Percentiles rank a stretch among this genome's conserved stretches.
phyloP scores from a whole-genome alignment of 2,888 invertebrate species.

The Corbicula japonica region DNA sequence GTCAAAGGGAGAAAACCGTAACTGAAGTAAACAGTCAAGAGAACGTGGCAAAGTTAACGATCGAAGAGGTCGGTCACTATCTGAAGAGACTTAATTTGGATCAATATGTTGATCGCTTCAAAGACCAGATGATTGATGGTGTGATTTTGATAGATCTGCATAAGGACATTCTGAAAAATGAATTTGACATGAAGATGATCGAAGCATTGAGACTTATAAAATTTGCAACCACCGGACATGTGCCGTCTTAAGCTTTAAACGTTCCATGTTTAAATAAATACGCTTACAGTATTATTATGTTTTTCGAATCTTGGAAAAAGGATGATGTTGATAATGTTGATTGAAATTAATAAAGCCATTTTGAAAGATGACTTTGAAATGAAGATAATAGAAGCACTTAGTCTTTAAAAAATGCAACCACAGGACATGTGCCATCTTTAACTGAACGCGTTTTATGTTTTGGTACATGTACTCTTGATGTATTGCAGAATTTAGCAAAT shows the following conservation, averaged over 20 bases:
- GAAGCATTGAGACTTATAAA: slow-evolving; percentile 64
- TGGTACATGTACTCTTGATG: too few relatives aligned
- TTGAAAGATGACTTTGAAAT: slow-evolving; percentile 61
- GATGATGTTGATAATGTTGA: too few relatives aligned
- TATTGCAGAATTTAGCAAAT: too few relatives aligned
- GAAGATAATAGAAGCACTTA: slow-evolving; percentile 57
- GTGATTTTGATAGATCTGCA: slow-evolving; percentile 47
- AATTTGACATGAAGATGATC: slow-evolving; percentile 56
- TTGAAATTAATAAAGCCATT: slow-evolving; percentile 48
- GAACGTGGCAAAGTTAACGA: slow-evolving; percentile 54
- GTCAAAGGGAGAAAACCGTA: not conserved
- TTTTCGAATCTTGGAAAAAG: too few relatives aligned
- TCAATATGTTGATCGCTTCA: slow-evolving; percentile 59
- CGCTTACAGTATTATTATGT: too few relatives aligned
- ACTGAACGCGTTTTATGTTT: too few relatives aligned
- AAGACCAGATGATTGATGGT: slow-evolving; percentile 62
- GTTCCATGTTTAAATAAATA: too few relatives aligned
- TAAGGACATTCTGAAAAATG: slow-evolving; percentile 48
- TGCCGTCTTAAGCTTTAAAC: too few relatives aligned
- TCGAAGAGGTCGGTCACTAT: slow-evolving; percentile 56
- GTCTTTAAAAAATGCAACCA: slow-evolving; percentile 61
- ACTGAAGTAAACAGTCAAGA: not conserved
- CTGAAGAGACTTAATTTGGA: slow-evolving; percentile 62
- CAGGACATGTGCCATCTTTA: slow-evolving; percentile 69
- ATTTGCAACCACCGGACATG: slow-evolving; percentile 64